Evolutionary conservation across 2,797 vertebrate genomes (phyloP).

Genomic region (Coluber constrictor): DNA sequence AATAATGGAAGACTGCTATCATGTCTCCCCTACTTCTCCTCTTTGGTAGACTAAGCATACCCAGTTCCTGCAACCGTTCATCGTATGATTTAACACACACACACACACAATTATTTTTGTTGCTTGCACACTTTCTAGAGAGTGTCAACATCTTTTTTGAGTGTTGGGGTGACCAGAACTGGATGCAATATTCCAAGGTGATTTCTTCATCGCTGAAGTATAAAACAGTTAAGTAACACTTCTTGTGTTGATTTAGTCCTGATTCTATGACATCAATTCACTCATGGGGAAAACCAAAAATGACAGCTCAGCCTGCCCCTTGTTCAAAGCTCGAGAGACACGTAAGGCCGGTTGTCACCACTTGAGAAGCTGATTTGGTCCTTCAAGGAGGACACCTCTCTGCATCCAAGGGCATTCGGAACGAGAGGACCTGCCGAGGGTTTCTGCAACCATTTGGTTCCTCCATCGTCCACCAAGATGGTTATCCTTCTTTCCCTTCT

Average conservation of each 20-base stretch:
- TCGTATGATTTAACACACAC: background rate
- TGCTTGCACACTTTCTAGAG: background rate
- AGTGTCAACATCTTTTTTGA: background rate
- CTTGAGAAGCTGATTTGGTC: background rate
- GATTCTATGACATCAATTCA: background rate
- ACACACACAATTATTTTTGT: background rate
- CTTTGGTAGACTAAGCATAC: fast-evolving
- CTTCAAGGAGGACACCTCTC: background rate
- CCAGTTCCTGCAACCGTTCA: background rate
- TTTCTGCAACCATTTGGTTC: background rate
- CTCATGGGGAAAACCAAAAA: background rate
- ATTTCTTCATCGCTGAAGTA: too few relatives aligned
- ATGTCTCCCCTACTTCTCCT: background rate
- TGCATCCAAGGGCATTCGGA: fast-evolving
- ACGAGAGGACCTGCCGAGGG: background rate
- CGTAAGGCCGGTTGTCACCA: background rate
- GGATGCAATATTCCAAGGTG: too few relatives aligned
- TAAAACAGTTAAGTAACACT: background rate
- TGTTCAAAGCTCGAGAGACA: background rate
- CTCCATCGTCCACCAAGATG: background rate
- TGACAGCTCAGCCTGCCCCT: background rate
- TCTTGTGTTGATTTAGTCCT: background rate
- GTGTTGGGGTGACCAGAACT: background rate
- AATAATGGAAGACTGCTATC: background rate
- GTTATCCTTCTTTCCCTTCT: background rate